phyloP scores from a whole-genome alignment of 92 coral and sea anemone species.

The Porites lobata region DNA sequence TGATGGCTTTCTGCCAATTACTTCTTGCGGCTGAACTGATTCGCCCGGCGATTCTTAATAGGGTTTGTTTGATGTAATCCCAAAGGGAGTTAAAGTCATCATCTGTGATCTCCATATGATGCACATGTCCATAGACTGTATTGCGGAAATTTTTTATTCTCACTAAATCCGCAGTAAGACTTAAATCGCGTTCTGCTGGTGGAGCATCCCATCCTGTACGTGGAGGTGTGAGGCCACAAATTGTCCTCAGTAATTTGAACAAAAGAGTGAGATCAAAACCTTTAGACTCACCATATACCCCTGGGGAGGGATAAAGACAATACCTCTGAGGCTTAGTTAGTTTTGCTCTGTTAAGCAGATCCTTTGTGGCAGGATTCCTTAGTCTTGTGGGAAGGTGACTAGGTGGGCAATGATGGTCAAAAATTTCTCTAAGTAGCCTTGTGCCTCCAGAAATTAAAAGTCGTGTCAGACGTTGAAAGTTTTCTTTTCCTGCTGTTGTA shows the following conservation, averaged over 20 bases:
- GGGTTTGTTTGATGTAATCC: background rate
- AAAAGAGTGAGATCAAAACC: background rate
- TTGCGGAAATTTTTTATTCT: background rate
- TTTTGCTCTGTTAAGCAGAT: background rate
- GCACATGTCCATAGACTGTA: background rate
- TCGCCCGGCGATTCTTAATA: background rate
- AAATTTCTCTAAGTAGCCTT: background rate
- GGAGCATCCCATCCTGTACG: background rate
- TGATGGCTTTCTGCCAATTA: background rate
- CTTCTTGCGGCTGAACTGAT: background rate
- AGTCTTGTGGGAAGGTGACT: background rate
- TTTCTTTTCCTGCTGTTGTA: slow-evolving; percentile 15
- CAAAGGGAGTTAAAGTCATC: background rate
- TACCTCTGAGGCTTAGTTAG: background rate
- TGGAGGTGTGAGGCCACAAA: background rate
- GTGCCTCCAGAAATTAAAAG: slow-evolving; percentile 25
- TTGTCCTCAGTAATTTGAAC: background rate
- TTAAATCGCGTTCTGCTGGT: background rate
- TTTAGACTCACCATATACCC: background rate
- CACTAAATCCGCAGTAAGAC: background rate
- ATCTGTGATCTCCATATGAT: background rate
- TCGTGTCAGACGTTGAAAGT: background rate
- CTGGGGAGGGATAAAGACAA: background rate
- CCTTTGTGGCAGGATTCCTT: background rate
- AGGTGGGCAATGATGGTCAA: background rate